phyloP scores from a whole-genome alignment of 2,888 invertebrate species.

The Drosophila atripex region DNA sequence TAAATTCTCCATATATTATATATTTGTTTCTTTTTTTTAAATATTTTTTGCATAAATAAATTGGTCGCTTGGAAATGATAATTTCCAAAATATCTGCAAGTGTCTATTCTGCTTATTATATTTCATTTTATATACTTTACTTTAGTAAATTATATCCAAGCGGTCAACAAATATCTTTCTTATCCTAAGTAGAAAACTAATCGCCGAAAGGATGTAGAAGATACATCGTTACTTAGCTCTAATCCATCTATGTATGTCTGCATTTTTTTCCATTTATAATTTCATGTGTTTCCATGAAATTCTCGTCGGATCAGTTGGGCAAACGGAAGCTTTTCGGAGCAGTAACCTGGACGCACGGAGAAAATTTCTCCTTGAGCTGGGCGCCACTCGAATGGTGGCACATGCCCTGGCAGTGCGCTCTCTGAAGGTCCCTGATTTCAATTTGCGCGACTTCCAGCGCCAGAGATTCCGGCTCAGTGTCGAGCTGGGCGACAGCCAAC shows the following conservation, averaged over 20 bases:
- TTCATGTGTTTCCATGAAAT: constrained; percentile 26
- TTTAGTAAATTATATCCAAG: no score
- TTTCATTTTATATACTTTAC: no score
- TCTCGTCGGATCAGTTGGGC: not conserved
- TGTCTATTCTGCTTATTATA: no score
- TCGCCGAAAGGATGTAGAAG: not conserved
- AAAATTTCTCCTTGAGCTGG: constrained; percentile 46
- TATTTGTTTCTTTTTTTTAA: no score
- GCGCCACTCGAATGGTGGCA: constrained; percentile 44
- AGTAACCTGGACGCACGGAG: constrained; percentile 46
- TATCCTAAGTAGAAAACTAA: not conserved
- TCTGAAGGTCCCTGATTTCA: constrained; percentile 41
- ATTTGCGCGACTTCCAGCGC: constrained; percentile 43
- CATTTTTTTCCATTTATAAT: constrained; percentile 19
- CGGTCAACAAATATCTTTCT: no score
- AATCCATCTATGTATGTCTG: constrained; percentile 15
- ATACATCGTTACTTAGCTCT: constrained; percentile 3
- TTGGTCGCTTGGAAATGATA: no score
- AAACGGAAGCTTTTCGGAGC: constrained; percentile 3
- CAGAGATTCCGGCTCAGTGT: constrained; percentile 38
- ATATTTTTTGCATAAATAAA: no score
- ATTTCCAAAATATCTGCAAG: no score
- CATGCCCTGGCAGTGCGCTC: constrained; percentile 39
- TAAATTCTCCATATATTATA: no score
- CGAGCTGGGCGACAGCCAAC: constrained; percentile 42